Evolutionary conservation across 2,797 vertebrate genomes (phyloP).

Genomic region (Margarornis squamiger): DNA sequence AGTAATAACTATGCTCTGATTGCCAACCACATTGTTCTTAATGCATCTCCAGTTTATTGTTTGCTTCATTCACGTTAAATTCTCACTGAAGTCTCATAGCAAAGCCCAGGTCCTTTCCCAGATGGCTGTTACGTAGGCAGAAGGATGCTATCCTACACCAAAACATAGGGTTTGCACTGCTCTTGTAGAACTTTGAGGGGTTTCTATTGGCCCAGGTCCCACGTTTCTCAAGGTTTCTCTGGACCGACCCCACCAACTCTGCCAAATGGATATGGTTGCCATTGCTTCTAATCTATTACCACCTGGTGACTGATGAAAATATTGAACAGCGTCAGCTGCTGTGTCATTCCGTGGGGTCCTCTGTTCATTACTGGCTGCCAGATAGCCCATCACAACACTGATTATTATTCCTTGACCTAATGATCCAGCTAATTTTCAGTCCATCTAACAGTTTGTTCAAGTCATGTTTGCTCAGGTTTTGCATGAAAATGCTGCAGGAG

Average conservation of each 20-base stretch:
- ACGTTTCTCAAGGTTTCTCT: not conserved
- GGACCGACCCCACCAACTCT: not conserved
- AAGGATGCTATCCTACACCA: not conserved
- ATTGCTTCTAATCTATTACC: not conserved
- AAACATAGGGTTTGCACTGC: not conserved
- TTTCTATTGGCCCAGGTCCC: not conserved
- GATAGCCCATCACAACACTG: constrained; percentile 14
- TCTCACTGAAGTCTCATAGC: not conserved
- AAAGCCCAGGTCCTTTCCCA: not conserved
- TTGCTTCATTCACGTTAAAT: not conserved
- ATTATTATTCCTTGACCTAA: constrained; percentile 32
- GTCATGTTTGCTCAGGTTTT: not conserved
- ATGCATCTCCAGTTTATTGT: not conserved
- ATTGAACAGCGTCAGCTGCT: not conserved
- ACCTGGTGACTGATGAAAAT: constrained; percentile 2
- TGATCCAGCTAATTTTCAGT: not conserved
- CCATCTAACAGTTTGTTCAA: not conserved
- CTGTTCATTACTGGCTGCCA: constrained; percentile 23
- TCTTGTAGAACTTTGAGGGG: not conserved
- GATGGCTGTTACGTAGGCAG: not conserved
- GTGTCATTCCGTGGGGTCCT: not conserved
- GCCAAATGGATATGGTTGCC: not conserved
- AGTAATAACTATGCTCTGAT: not conserved
- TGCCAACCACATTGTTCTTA: not conserved
- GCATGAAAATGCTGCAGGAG: not conserved